Conservation (phyloP, 2,888 invertebrate genomes). For the Melanotus villosus region DNA sequence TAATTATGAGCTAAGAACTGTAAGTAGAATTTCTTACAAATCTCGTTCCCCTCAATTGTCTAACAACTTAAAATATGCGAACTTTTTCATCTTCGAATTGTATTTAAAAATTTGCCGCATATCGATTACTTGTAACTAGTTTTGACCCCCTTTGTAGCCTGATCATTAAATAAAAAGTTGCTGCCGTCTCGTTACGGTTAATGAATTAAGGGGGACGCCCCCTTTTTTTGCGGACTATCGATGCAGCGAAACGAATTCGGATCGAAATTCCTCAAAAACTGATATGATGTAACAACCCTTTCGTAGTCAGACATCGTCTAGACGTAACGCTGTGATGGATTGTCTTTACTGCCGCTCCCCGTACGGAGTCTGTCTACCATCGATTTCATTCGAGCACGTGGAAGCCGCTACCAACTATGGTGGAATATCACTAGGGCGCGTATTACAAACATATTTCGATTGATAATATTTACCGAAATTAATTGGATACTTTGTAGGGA, state of each 20-base stretch:
- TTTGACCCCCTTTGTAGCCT: too few relatives aligned
- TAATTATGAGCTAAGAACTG: too few relatives aligned
- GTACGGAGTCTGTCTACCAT: constrained; percentile 47
- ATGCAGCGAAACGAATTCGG: neutral
- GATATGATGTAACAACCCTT: constrained; percentile 24
- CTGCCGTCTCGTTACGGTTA: neutral
- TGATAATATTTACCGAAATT: too few relatives aligned
- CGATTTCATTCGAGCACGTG: constrained; percentile 50
- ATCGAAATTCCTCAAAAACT: neutral
- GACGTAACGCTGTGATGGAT: constrained; percentile 53
- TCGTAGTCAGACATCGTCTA: constrained; percentile 51
- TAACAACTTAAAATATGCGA: too few relatives aligned
- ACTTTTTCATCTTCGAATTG: too few relatives aligned
- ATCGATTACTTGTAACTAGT: too few relatives aligned
- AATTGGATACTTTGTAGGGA: too few relatives aligned
- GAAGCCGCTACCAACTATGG: constrained; percentile 38
- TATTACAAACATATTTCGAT: constrained; percentile 16
- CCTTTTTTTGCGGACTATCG: neutral
- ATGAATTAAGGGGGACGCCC: neutral
- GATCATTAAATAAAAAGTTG: neutral
- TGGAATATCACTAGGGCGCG: constrained; percentile 37
- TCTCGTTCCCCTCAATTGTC: too few relatives aligned
- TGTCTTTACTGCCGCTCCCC: constrained; percentile 49
- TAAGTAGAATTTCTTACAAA: too few relatives aligned
- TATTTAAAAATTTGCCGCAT: too few relatives aligned